phyloP scores from a whole-genome alignment of 1,140 invertebrate species.

The Stegodyphus dumicola region DNA sequence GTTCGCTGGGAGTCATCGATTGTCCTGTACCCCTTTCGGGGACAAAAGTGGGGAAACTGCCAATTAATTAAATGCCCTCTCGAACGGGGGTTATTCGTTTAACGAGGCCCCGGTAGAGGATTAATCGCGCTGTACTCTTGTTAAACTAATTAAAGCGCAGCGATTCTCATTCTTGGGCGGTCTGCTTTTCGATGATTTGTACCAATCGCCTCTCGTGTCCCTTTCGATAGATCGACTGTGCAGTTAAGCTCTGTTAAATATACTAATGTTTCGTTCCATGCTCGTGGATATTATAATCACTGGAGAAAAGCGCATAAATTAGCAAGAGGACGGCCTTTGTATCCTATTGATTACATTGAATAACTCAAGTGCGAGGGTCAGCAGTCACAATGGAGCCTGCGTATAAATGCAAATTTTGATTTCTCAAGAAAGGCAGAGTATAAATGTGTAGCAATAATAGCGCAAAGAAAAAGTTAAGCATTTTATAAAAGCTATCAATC shows the following conservation, averaged over 20 bases:
- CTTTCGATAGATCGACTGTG: not conserved
- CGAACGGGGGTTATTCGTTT: conserved; percentile 10
- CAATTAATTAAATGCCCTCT: conserved; percentile 51
- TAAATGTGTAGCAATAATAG: no score
- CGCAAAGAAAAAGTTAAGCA: no score
- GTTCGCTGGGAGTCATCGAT: conserved; percentile 37
- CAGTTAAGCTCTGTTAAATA: not conserved
- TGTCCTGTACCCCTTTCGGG: conserved; percentile 22
- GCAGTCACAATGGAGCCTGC: no score
- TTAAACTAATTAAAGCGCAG: conserved; percentile 56
- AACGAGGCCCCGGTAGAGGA: conserved; percentile 37
- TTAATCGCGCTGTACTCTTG: conserved; percentile 37
- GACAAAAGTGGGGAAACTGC: conserved; percentile 23
- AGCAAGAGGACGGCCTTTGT: not conserved
- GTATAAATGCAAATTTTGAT: no score
- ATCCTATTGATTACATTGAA: no score
- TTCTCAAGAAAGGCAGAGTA: no score
- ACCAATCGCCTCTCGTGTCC: not conserved
- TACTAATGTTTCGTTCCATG: not conserved
- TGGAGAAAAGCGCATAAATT: not conserved
- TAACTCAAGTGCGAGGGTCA: no score
- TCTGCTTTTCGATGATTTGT: conserved; percentile 8
- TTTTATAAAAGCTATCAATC: no score
- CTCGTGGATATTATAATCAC: not conserved
- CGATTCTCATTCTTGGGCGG: conserved; percentile 9